phyloP scores from a whole-genome alignment of 1,140 invertebrate genomes.

The Drosophila lini region DNA sequence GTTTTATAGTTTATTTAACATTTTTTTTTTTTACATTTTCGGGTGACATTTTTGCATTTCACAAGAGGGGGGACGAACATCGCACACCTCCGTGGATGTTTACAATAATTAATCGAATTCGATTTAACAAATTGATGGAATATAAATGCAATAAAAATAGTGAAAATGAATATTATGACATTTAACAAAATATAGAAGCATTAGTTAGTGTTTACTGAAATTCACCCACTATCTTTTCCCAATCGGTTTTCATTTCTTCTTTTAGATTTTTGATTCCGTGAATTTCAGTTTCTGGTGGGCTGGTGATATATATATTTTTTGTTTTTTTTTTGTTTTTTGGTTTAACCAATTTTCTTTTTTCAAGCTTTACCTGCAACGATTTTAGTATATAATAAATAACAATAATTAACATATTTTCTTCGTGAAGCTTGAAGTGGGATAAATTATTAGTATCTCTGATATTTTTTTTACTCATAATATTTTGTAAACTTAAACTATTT shows the following conservation, averaged over 20 bases:
- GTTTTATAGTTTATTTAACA: slow-evolving; percentile 21
- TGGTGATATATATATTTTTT: not conserved
- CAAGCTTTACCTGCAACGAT: slow-evolving; percentile 19
- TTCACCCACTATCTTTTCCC: slow-evolving; percentile 1
- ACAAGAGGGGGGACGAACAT: slow-evolving; percentile 14
- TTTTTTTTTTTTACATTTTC: slow-evolving; percentile 27
- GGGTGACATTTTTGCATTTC: slow-evolving; percentile 19
- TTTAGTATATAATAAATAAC: not conserved
- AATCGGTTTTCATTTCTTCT: not conserved
- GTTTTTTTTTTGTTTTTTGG: not conserved
- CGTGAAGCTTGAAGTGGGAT: not conserved
- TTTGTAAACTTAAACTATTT: not conserved
- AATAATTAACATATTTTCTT: not conserved
- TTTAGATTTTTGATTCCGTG: not conserved
- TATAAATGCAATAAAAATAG: not conserved
- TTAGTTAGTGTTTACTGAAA: slow-evolving; percentile 2
- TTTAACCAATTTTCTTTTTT: not conserved
- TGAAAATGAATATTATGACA: slow-evolving; percentile 11
- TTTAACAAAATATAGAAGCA: slow-evolving; percentile 23
- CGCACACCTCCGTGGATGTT: slow-evolving; percentile 20
- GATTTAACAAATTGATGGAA: slow-evolving; percentile 8
- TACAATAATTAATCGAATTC: slow-evolving; percentile 24
- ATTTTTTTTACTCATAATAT: not conserved
- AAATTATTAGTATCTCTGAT: not conserved
- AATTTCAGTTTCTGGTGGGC: slow-evolving; percentile 18